These are phyloP conservation scores for Lutraria lutraria DNA, from an alignment of 2,888 invertebrate genomes.

Conservation along the genomic window DNA sequence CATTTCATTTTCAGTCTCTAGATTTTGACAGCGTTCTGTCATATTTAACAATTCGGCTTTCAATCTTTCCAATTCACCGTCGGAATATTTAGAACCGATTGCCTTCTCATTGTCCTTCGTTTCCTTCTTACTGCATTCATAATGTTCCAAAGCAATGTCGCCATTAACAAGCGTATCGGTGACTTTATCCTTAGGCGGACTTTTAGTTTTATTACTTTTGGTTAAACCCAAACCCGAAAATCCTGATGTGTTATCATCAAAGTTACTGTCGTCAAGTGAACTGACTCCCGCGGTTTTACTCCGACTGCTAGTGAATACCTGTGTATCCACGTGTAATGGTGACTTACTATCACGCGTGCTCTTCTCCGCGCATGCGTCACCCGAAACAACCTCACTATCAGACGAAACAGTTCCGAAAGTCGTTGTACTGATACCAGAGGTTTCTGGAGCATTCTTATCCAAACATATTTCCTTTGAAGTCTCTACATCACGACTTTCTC, in stretches of 20 bases:
- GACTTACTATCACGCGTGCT: slow-evolving; percentile 57
- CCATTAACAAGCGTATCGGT: slow-evolving; percentile 32
- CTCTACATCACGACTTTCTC: slow-evolving; percentile 38
- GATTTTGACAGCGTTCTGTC: slow-evolving; percentile 73
- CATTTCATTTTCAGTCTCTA: slow-evolving; percentile 75
- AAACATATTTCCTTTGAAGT: slow-evolving; percentile 17
- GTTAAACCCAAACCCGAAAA: slow-evolving; percentile 53
- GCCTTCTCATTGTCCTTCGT: neutral
- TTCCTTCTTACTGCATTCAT: neutral
- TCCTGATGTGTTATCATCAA: slow-evolving; percentile 45
- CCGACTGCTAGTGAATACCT: slow-evolving; percentile 70
- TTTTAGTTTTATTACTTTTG: slow-evolving; percentile 38
- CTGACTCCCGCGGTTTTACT: slow-evolving; percentile 68
- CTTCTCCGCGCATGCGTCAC: slow-evolving; percentile 59
- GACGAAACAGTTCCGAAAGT: slow-evolving; percentile 63
- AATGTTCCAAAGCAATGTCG: slow-evolving; percentile 31
- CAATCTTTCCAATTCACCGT: slow-evolving; percentile 91
- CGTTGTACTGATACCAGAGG: slow-evolving; percentile 52
- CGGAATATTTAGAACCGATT: slow-evolving; percentile 24
- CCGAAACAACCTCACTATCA: slow-evolving; percentile 52
- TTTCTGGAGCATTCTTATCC: slow-evolving; percentile 37
- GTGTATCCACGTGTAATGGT: slow-evolving; percentile 69
- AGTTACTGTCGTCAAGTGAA: slow-evolving; percentile 41
- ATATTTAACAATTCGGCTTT: slow-evolving; percentile 73
- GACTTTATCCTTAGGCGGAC: slow-evolving; percentile 7